These are phyloP conservation scores for Xiphydria camelus DNA, from an alignment of 2,888 invertebrate species.

Conservation along the genomic window DNA sequence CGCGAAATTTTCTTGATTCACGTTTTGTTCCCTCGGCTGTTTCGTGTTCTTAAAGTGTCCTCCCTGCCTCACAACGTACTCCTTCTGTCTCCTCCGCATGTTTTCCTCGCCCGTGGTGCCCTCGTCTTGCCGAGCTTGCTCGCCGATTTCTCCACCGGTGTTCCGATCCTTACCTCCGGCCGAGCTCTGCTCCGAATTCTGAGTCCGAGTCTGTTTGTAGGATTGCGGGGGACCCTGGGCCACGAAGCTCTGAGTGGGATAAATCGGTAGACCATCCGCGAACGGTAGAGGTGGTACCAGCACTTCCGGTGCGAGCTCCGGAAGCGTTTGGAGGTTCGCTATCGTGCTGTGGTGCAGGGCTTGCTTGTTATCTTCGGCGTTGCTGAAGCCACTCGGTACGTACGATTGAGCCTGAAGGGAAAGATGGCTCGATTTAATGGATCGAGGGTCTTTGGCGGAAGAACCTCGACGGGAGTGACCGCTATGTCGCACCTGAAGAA, in stretches of 20 bases:
- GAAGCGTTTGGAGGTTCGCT: conserved; percentile 30
- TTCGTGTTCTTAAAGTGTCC: too few species aligned
- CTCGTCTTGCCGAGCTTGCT: conserved; percentile 14
- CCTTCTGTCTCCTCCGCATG: background rate
- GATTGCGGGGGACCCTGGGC: background rate
- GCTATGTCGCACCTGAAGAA: conserved; percentile 42
- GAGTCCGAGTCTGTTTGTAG: too few species aligned
- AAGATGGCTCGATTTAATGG: background rate
- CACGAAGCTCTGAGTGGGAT: conserved; percentile 42
- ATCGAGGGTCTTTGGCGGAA: background rate
- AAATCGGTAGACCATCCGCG: conserved; percentile 45
- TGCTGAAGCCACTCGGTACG: conserved; percentile 38
- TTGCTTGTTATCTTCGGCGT: conserved; percentile 39
- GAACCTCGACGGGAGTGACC: background rate
- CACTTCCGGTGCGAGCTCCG: conserved; percentile 38
- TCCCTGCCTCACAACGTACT: too few species aligned
- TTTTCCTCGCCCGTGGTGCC: conserved; percentile 3
- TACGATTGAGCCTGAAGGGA: conserved; percentile 43
- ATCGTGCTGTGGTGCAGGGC: conserved; percentile 35
- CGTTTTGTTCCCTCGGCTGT: conserved; percentile 24
- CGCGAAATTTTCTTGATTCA: conserved; percentile 23
- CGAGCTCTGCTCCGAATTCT: background rate
- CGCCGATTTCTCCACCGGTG: background rate
- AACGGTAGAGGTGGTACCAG: conserved; percentile 43
- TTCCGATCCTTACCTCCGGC: conserved; percentile 12